Conservation (phyloP, 2,113 vertebrate genomes). For the Petrocephalus microphthalmus region DNA sequence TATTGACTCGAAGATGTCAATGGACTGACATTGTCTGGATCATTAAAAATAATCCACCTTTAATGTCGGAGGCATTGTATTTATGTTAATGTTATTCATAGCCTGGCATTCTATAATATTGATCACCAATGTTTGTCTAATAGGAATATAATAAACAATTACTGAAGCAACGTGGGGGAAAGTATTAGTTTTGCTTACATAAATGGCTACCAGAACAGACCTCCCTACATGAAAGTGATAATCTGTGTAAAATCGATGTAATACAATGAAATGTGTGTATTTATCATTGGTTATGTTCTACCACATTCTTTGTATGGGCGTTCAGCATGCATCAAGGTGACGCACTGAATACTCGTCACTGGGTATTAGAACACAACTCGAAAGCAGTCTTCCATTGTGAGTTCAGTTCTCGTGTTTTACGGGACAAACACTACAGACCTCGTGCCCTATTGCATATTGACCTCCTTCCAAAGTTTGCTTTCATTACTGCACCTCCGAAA, state of each 20-base stretch:
- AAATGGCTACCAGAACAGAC: conserved; percentile 87
- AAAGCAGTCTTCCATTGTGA: neutral
- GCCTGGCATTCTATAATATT: conserved; percentile 87
- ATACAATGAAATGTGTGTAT: conserved; percentile 81
- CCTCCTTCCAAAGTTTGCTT: neutral
- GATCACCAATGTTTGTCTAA: conserved; percentile 97
- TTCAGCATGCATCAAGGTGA: neutral
- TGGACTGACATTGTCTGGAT: conserved; percentile 89
- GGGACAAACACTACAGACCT: neutral
- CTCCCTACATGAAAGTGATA: conserved; percentile 88
- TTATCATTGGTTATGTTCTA: conserved; percentile 60
- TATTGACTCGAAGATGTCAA: conserved; percentile 67
- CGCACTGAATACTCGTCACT: neutral
- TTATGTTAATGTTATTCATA: conserved; percentile 94
- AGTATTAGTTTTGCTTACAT: conserved; percentile 98
- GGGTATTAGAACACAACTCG: neutral
- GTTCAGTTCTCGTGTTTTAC: neutral
- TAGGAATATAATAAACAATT: conserved; percentile 99
- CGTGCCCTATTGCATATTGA: neutral
- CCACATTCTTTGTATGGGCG: neutral
- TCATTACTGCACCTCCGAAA: neutral
- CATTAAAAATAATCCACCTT: conserved; percentile 84
- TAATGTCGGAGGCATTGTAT: conserved; percentile 86
- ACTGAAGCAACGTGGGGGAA: conserved; percentile 77
- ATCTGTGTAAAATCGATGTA: conserved; percentile 99